Evolutionary conservation across 2,113 vertebrate species (phyloP), one percentile per base, ranked within the genome.

Genomic region (Centropus bengalensis): DNA sequence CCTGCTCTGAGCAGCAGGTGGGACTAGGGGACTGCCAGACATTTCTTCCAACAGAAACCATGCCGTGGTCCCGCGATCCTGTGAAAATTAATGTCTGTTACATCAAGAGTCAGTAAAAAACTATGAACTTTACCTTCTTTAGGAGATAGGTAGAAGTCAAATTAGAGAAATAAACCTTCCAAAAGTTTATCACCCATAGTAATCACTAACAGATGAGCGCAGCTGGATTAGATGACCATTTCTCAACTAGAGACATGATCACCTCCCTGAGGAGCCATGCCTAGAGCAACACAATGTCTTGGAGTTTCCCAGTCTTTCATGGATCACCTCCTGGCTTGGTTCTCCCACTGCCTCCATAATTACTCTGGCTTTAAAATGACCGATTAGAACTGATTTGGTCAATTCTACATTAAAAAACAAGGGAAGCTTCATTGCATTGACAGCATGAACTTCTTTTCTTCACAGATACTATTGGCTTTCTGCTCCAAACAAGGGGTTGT

Each of bases 331-430:
- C 26, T 87, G 58, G 9, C 38, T 77, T 55, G 18, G 40, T 67
- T 74, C 74, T 81, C 47, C 73, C 55, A 59, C 38, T 54, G 59
- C 7, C 60, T 16, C 36, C 17, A 7, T 63, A 45, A 78, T 33
- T 76, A 28, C n/a, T 80, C 63, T 73, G 68, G 26, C 38, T 86
- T 94, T 81, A 86, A 59, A 86, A 87, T 81, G 9, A 75, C 73
- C 55, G 42, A 83, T 78, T 58, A 32, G 12, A n/a, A 12, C 69
- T 83, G 30, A 80, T 54, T 74, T 67, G 38, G 32, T 87, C 94
- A 95, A 75, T 86, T 67, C 60, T 59, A 59, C 28, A 28, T 74
- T 81, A 45, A 59, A 86, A 93, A 88, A n/a, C 16, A 93, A 82
- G 73, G 26, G 49, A 76, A 73, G 13, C 21, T 28, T 79, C 80